A percentile compares a stretch with the other conserved stretches of the same genome.
These are phyloP conservation scores for Bactericera cockerelli DNA, from an alignment of 1,140 invertebrate species.

Conservation along the genomic window DNA sequence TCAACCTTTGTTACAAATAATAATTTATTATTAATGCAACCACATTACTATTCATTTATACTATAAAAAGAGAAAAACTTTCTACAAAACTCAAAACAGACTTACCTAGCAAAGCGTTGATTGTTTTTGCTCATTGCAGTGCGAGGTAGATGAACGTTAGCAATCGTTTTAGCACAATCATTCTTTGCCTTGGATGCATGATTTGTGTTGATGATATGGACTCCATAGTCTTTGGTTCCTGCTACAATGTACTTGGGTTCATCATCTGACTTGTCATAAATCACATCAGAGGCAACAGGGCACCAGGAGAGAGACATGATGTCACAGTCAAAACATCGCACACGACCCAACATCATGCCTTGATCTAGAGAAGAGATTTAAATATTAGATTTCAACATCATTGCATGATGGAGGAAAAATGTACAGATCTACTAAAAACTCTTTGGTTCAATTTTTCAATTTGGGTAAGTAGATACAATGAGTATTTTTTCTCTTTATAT, in stretches of 20 bases:
- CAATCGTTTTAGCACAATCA: neutral
- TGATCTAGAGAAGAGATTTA: constrained; percentile 33
- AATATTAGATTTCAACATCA: no score
- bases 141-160: neutral
- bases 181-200: neutral
- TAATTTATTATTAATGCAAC: no score
- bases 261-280: neutral
- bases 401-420: no score
- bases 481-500: no score
- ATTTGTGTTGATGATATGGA: neutral
- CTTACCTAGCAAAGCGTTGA: neutral
- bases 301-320: constrained; percentile 54
- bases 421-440: no score
- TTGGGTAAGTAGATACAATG: no score
- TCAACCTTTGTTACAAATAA: no score
- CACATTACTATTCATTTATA: no score
- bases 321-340: constrained; percentile 50
- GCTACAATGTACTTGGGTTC: neutral
- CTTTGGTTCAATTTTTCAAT: no score
- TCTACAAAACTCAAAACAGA: no score
- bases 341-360: constrained; percentile 42
- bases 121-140: neutral
- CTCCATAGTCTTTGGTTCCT: constrained; percentile 4
- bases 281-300: constrained; percentile 31
- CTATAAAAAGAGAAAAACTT: no score